These are phyloP conservation scores for Moxostoma hubbsi DNA, from an alignment of 2,797 vertebrate species.

Conservation along the genomic window DNA sequence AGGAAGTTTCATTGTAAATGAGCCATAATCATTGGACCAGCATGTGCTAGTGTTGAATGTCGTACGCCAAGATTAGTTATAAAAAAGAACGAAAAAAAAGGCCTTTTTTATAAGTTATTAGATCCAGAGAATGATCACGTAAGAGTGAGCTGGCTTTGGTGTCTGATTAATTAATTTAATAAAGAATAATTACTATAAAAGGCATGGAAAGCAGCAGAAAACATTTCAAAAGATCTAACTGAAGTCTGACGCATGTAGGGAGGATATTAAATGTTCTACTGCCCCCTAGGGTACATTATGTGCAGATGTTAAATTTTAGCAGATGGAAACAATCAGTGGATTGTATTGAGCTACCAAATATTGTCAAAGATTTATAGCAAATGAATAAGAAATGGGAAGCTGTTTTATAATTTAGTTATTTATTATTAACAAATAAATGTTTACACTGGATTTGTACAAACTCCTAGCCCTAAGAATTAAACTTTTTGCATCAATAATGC, in stretches of 20 bases:
- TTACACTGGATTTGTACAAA: not conserved
- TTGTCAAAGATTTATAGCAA: too few relatives aligned
- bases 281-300: conserved; percentile 49
- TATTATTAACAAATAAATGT: not conserved
- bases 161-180: not conserved
- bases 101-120: not conserved
- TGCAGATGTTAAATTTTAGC: not conserved
- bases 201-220: not conserved
- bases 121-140: not conserved
- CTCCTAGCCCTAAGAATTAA: too few relatives aligned
- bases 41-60: not conserved
- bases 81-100: not conserved
- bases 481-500: too few relatives aligned
- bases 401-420: not conserved
- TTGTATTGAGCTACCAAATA: not conserved
- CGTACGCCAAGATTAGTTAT: not conserved
- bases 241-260: not conserved
- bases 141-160: not conserved
- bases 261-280: conserved; percentile 46
- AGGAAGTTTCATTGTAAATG: conserved; percentile 7
- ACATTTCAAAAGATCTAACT: not conserved
- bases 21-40: not conserved
- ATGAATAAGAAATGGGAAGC: not conserved
- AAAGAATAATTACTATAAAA: not conserved
- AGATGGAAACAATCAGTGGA: not conserved